These are phyloP conservation scores for Amblyteles armatorius DNA, from an alignment of 2,888 invertebrate genomes.

Conservation along the genomic window DNA sequence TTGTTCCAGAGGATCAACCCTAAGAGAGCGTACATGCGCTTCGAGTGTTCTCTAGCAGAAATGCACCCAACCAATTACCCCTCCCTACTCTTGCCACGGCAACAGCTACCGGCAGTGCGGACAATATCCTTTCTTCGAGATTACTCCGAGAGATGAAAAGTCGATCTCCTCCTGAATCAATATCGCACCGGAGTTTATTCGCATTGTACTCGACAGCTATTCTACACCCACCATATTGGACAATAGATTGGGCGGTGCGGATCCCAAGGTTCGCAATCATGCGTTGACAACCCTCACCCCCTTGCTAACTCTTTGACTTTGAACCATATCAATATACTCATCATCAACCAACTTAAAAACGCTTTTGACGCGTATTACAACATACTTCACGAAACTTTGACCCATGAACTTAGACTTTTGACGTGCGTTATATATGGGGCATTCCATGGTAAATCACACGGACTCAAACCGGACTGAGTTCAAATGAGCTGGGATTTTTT, in stretches of 20 bases:
- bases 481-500: no score
- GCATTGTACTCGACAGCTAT: slow-evolving; percentile 59
- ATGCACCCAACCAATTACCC: slow-evolving; percentile 63
- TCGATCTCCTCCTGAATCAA: slow-evolving; percentile 67
- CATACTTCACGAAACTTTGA: no score
- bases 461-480: no score
- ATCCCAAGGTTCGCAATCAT: slow-evolving; percentile 54
- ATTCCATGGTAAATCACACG: no score
- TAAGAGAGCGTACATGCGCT: slow-evolving; percentile 42
- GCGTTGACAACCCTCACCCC: slow-evolving; percentile 34
- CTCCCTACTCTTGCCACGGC: slow-evolving; percentile 11
- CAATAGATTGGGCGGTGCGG: slow-evolving; percentile 60
- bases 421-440: no score
- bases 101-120: slow-evolving; percentile 58
- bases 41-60: slow-evolving; percentile 56
- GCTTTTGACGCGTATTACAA: background rate
- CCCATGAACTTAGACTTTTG: no score
- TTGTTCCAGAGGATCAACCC: no score
- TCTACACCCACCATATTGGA: slow-evolving; percentile 48
- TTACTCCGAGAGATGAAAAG: slow-evolving; percentile 67
- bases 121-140: slow-evolving; percentile 68
- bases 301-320: slow-evolving; percentile 34
- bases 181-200: slow-evolving; percentile 61
- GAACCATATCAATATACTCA: slow-evolving; percentile 44
- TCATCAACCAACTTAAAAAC: slow-evolving; percentile 22